Evolutionary conservation across 2,888 invertebrate genomes (phyloP).

Genomic region (Lithophane semibrunnea): DNA sequence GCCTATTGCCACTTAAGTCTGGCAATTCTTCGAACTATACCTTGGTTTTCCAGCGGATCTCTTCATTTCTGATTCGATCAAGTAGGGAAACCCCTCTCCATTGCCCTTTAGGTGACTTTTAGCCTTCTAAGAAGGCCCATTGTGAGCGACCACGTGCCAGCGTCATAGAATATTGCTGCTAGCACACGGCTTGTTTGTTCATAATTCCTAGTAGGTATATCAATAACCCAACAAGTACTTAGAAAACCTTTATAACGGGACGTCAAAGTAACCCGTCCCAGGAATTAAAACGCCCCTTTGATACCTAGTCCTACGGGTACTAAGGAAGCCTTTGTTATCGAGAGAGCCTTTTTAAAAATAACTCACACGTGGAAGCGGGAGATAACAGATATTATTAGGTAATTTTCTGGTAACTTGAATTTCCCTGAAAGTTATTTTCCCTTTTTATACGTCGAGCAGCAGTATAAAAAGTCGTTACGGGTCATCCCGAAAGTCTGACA

Average conservation of each 20-base stretch:
- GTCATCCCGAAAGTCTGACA: too few relatives aligned
- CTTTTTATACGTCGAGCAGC: neutral
- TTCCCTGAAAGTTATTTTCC: neutral
- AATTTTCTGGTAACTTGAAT: constrained; percentile 12
- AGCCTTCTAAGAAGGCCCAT: too few relatives aligned
- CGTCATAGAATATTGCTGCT: too few relatives aligned
- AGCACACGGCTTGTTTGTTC: neutral
- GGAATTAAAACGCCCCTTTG: constrained; percentile 15
- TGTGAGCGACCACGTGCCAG: too few relatives aligned
- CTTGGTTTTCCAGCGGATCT: too few relatives aligned
- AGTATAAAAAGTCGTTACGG: too few relatives aligned
- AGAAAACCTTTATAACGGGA: constrained; percentile 8
- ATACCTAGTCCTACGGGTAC: neutral
- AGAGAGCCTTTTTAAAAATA: constrained; percentile 25
- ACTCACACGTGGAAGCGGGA: constrained; percentile 8
- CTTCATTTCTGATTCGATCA: too few relatives aligned
- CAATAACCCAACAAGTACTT: neutral
- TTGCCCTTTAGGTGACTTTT: too few relatives aligned
- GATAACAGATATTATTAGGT: constrained; percentile 11
- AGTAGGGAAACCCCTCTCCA: too few relatives aligned
- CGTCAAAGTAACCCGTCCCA: neutral
- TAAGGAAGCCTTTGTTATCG: constrained; percentile 15
- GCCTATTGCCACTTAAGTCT: too few relatives aligned
- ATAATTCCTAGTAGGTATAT: neutral
- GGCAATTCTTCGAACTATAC: too few relatives aligned